Base-by-base conservation (phyloP, 2,797 vertebrate genomes). In the Schizopygopsis malacanthus region DNA sequence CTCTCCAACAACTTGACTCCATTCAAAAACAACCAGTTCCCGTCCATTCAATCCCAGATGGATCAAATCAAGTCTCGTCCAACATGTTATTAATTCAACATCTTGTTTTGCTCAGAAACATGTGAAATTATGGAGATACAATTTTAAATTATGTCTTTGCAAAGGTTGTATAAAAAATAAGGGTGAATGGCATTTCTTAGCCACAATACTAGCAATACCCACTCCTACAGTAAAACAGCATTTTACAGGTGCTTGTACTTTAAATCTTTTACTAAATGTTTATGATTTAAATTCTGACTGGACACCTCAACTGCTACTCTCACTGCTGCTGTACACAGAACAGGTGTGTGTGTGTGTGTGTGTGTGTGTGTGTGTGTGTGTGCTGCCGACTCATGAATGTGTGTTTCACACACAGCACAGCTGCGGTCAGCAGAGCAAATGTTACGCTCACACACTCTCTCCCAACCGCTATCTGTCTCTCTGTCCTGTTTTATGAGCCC, bases 381-480 rank as follows among this genome's bases (percentile, higher is more conserved):
- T 73, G 45, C 67, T 69, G 54, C 56, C 81, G 78, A 86, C 79
- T 78, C 79, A 83, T 72, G 39, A 56, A 37, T n/a, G 41, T 43
- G 80, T 85, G 72, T 78, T 37, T 67, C 43, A 52, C 79, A 81
- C 45, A 69, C 45, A 22, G 79, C 79, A 81, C 79, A 81, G 63
- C 63, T 81, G 79, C 22, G 22, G 45, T 81, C 63, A 69, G 43
- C 28, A 69, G 79, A 81, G 63, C 79, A 81, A 81, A 69, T 81
- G 79, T 50, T 80, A 50, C 6, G 3, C 73, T 54, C 45, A 45
- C 69, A 59, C 76, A 61, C 59, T 18, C 41, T 43, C 41, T 11
- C 43, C 9, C 43, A 33, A 61, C 37, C 0, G 3, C 41, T 41
- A n/a, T 25, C 76, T 69, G 82, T 83, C n/a, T 83, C 72, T 63